Conservation (phyloP, 2,888 invertebrate genomes). For the Andrena minutula region DNA sequence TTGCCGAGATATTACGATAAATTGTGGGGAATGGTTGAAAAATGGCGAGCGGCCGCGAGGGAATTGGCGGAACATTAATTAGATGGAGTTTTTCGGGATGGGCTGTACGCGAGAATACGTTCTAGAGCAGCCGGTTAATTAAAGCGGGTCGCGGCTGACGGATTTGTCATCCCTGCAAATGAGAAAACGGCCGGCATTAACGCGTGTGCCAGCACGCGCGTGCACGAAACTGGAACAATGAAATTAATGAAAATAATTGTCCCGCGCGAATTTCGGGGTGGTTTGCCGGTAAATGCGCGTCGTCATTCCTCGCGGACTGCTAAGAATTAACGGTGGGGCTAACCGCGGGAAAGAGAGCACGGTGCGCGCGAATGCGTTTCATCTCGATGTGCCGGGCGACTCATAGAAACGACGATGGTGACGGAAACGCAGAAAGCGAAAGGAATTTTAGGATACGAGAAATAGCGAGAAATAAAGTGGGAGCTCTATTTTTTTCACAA, state of each 20-base stretch:
- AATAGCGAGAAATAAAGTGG: neutral
- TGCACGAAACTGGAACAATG: constrained; percentile 13
- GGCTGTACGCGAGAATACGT: neutral
- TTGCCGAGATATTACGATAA: neutral
- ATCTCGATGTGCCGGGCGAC: neutral
- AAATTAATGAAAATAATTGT: constrained; percentile 50
- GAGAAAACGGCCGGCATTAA: constrained; percentile 23
- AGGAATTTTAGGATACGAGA: neutral
- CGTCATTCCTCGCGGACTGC: constrained; percentile 7
- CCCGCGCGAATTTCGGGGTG: constrained; percentile 4
- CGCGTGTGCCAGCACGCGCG: neutral
- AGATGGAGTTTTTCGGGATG: constrained; percentile 33
- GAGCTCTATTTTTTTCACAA: no score
- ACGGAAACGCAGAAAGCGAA: no score
- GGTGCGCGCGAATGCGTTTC: constrained; percentile 10
- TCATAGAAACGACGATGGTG: neutral
- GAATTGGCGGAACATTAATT: constrained; percentile 37
- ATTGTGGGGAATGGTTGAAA: neutral
- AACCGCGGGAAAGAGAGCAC: constrained; percentile 18
- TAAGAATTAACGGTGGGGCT: constrained; percentile 28
- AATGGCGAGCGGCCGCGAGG: neutral
- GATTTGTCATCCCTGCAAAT: constrained; percentile 35
- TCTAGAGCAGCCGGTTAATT: constrained; percentile 35
- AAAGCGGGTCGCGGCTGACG: constrained; percentile 36
- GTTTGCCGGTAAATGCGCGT: constrained; percentile 6